Evolutionary conservation across 2,113 vertebrate species (phyloP), one percentile per base, ranked within the genome.

Genomic region (Tamias sibiricus): DNA sequence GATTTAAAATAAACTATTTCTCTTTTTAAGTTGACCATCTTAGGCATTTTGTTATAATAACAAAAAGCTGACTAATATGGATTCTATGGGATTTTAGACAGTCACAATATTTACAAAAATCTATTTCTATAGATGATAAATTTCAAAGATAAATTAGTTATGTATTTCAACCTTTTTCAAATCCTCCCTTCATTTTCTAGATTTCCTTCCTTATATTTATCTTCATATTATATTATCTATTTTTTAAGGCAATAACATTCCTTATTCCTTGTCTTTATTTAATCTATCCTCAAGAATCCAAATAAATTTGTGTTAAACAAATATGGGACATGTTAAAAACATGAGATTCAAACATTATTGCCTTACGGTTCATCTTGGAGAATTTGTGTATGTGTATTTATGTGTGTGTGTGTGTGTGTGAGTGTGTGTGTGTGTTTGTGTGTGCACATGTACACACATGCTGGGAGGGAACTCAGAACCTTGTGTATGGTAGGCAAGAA

Each of bases 221-320:
- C 40, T 74, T 87, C 28, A 85, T 17, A 91, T 12, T 69, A 77
- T 44, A 84, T 85, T 68, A 91, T 32, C 10, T 87, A 69, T 83
- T 88, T 86, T 79, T 40, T 32, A 93, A 75, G 62, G 79, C 52
- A 62, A 35, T 94, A 52, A 77, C 37, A 79, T 12, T 88, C 30
- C 54, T 57, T 57, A 93, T 86, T 91, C 11, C 28, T 4, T 93
- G 37, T 71, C 35, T 54, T 57, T 81, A 87, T 59, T 84, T 81
- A 92, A 92, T 82, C 30, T 69, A 72, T 72, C 22, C 42, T 95
- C n/a, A 91, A 83, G 49, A 87, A 92, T 87, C 35, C 92, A 30
- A 90, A 95, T 69, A 96, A 68, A 96, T 83, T 87, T 37, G 84
- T 59, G 6, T 42, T 74, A 79, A 40, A 80, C n/a, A 95, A 92